phyloP scores from a whole-genome alignment of 1,140 invertebrate genomes.

The Helicoverpa zea region DNA sequence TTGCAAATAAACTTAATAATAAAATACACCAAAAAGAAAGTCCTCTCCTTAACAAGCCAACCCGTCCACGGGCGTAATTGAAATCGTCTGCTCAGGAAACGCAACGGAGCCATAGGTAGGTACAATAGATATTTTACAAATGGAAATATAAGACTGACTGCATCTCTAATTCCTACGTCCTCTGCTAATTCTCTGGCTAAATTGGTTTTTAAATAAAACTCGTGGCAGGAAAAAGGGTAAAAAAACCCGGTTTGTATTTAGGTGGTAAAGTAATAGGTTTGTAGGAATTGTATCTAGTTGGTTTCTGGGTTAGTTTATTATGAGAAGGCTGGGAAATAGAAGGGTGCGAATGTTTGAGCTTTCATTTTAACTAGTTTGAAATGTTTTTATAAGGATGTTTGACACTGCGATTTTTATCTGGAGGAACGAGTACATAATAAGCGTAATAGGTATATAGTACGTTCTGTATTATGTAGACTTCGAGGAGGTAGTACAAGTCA shows the following conservation, averaged over 20 bases:
- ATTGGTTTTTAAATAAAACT: conserved; percentile 65
- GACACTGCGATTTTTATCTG: too few relatives aligned
- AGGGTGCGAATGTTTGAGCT: too few relatives aligned
- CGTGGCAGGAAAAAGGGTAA: not conserved
- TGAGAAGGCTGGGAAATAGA: too few relatives aligned
- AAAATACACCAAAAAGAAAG: conserved; percentile 13
- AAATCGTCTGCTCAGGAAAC: conserved; percentile 73
- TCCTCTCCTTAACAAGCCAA: conserved; percentile 51
- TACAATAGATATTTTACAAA: conserved; percentile 73
- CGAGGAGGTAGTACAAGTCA: too few relatives aligned
- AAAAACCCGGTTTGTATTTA: not conserved
- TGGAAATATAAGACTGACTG: conserved; percentile 70
- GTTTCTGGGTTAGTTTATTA: too few relatives aligned
- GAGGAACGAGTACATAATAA: too few relatives aligned
- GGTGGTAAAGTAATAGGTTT: not conserved
- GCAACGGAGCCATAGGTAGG: conserved; percentile 50
- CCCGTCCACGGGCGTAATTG: conserved; percentile 64
- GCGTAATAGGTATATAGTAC: too few relatives aligned
- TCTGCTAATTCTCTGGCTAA: conserved; percentile 64
- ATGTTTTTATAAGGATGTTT: too few relatives aligned
- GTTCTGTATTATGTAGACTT: too few relatives aligned
- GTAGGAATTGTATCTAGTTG: not conserved
- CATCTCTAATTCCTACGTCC: conserved; percentile 60
- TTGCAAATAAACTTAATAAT: too few relatives aligned
- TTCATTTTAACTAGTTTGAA: too few relatives aligned